phyloP scores from a whole-genome alignment of 2,113 vertebrate genomes.

The Sinosuthora webbiana region DNA sequence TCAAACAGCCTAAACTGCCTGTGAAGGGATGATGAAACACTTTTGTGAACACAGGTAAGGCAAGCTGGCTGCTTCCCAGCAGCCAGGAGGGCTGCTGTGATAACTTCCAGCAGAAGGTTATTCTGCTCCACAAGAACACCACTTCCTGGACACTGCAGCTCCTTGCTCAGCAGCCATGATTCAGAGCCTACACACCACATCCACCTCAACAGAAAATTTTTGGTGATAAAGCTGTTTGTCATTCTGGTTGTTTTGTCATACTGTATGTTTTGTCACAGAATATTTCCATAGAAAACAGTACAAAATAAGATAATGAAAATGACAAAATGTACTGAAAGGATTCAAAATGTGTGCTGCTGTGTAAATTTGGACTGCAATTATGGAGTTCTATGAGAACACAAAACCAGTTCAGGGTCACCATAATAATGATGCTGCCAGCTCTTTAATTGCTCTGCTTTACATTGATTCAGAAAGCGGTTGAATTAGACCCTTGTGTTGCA shows the following conservation, averaged over 20 bases:
- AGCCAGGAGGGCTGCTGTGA: rapidly evolving
- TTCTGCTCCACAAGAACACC: background rate
- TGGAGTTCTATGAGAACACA: background rate
- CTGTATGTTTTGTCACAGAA: background rate
- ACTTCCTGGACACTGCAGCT: background rate
- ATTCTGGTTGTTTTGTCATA: background rate
- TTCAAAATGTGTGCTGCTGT: background rate
- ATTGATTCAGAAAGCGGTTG: background rate
- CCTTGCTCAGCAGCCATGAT: background rate
- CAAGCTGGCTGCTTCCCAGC: background rate
- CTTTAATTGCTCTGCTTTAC: background rate
- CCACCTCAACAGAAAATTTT: background rate
- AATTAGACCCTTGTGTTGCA: background rate
- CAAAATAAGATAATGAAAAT: background rate
- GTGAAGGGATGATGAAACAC: background rate
- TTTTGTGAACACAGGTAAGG: background rate
- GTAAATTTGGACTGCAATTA: background rate
- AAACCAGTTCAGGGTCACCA: background rate
- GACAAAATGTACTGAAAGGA: background rate
- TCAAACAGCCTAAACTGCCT: background rate
- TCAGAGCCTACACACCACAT: background rate
- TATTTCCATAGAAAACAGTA: background rate
- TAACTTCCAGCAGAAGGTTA: background rate
- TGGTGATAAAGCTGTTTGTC: background rate
- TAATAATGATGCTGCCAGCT: background rate